Evolutionary conservation across 2,888 invertebrate genomes (phyloP), one percentile per base, ranked within the genome.

Genomic region (Pachycephus smyrnensis): DNA sequence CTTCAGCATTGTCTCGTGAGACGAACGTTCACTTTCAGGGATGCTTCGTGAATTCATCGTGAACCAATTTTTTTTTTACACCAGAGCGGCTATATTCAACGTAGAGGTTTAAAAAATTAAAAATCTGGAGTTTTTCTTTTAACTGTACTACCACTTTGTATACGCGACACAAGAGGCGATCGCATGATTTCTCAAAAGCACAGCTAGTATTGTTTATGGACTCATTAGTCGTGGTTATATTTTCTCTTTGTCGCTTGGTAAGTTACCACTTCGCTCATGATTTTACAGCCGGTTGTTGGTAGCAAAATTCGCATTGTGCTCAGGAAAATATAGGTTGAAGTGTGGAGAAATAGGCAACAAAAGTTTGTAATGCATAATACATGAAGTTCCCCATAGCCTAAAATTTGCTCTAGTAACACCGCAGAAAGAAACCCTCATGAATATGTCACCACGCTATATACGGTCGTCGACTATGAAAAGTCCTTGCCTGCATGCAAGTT

Each of bases 321-420:
- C 71, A 15, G 32, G 33, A 33, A 71, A 71, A 75, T 55, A 75
- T 75, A 75, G 40, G 73, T 76, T 68, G 76, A 76, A 73, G 77
- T 76, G 80, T 75, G 74, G 73, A 55, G 80, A 77, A 79, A 80
- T 80, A 80, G 80, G 77, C 75, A 80, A 82, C 82, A 82, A 82
- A 80, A 82, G 78, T 82, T 82, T 32, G 69, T 68, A 79, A 81
- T 83, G 82, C 81, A 83, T 82, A 82, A 83, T 82, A 81, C 81
- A 83, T 82, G 82, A 82, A 82, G 77, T 79, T 82, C 81, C 77
- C 81, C 75, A 79, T 73, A 68, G 55, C 69, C 75, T 77, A 76
- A 83, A 83, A 83, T 83, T 82, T 83, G 83, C 83, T 83, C 83
- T 73, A 82, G 82, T 82, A 82, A 83, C 82, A 82, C 79, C 77